Base-by-base conservation (phyloP, 1,140 invertebrate species). In the Brachionus asplanchnoidis region DNA sequence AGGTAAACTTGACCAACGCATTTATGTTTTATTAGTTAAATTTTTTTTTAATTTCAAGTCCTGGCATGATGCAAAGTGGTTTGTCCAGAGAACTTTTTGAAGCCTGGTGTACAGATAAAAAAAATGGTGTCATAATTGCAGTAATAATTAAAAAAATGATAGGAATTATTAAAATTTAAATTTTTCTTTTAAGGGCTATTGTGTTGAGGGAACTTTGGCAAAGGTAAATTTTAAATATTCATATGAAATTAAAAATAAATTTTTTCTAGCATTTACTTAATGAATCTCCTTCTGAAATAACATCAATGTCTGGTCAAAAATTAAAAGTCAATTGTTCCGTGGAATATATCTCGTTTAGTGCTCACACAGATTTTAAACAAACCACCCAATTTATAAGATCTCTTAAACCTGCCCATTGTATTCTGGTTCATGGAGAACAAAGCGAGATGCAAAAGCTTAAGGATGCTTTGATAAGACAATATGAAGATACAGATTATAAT, bases 31-130 rank as follows among this genome's bases (percentile, higher is more conserved):
- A 46, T 6, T 46, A 46, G 14, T 46, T 46, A 1, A 46, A 46
- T 3, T 12, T 11, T 12, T n/a, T 12, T 46, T 3, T 23, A 20
- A 60, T 14, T 60, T 60, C 1, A 44, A 97, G 95, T 0, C 98
- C 98, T 2, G 98, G 98, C 89, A 99, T 99, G 97, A 97, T 99
- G 95, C 98, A 99, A 91, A 97, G 95, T 87, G 98, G 98, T 0
- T 90, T 99, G 1, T 98, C 96, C 0, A 91, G 97, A 42, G 97
- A 99, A 90, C 91, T 99, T 4, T 99, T 99, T 91, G 98, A 99
- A 90, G 95, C 93, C 2, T 99, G 98, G 98, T 99, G 97, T 88
- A 96, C 95, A 0, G 97, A 99, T 90, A 91, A 95, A 3, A 96
- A 97, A 88, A 99, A 99, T 91, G 97, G 97, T 1, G 95, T 97